These are phyloP conservation scores for Tyrannus savana DNA, from an alignment of 2,113 vertebrate species.

Conservation along the genomic window DNA sequence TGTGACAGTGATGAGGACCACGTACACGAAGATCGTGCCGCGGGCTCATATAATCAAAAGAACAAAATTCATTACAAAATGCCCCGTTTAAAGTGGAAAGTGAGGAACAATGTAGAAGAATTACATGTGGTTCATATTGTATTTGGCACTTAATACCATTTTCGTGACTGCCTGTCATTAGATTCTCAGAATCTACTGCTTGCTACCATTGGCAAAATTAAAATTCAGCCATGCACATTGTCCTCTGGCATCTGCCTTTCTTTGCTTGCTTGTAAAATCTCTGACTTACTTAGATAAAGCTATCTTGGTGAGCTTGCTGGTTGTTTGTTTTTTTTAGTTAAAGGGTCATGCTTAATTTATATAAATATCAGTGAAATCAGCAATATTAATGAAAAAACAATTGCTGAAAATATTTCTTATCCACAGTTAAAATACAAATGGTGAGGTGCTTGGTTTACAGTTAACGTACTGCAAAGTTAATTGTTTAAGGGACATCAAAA, in stretches of 20 bases:
- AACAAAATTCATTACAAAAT: not conserved
- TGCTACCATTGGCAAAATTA: not conserved
- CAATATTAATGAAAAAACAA: not conserved
- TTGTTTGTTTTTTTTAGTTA: not conserved
- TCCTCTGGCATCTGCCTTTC: not conserved
- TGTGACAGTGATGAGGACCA: not conserved
- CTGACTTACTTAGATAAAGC: not conserved
- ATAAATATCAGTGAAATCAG: not conserved
- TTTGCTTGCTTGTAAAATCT: not conserved
- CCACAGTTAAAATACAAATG: not conserved
- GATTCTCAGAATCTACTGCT: not conserved
- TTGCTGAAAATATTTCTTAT: not conserved
- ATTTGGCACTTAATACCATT: not conserved
- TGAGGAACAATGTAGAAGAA: not conserved
- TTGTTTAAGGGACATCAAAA: not conserved
- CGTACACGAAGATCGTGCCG: not conserved
- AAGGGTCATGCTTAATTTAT: not conserved
- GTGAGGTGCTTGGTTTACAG: not conserved
- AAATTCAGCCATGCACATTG: not conserved
- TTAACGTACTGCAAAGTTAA: not conserved
- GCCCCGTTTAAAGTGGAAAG: not conserved
- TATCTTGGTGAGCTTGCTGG: not conserved
- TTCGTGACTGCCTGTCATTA: not conserved
- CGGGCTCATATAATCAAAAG: not conserved
- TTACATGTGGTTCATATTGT: not conserved